These are phyloP conservation scores for Edolisoma coerulescens DNA, from an alignment of 2,113 vertebrate genomes.

Conservation along the genomic window DNA sequence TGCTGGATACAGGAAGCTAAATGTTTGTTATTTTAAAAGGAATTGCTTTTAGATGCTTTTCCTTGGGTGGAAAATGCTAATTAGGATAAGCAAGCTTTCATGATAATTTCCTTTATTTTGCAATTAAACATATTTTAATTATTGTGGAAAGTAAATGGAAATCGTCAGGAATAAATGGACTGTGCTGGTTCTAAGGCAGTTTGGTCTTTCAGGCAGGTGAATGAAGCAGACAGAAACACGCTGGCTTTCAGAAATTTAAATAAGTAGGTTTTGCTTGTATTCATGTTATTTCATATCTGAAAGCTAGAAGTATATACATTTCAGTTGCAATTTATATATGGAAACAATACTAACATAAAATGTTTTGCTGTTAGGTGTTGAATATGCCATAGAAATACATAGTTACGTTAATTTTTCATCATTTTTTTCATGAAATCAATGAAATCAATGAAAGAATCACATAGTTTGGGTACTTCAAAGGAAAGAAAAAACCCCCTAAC, in stretches of 20 bases:
- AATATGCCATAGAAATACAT: neutral
- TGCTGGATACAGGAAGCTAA: neutral
- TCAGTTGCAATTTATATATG: neutral
- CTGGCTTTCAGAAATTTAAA: neutral
- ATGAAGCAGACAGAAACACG: neutral
- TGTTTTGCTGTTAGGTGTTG: neutral
- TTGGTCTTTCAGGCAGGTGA: neutral
- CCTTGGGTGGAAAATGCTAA: neutral
- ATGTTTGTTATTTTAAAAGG: neutral
- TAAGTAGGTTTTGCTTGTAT: neutral
- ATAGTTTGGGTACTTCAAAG: neutral
- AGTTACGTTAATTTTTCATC: neutral
- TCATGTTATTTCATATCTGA: neutral
- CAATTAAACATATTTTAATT: neutral
- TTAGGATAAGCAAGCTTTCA: neutral
- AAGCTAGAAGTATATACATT: neutral
- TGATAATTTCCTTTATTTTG: neutral
- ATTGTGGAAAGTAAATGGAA: neutral
- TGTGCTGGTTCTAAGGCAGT: neutral
- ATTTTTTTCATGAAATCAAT: neutral
- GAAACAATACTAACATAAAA: neutral
- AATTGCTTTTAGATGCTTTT: neutral
- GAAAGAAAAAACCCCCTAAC: neutral
- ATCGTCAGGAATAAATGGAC: neutral
- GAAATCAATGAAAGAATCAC: neutral